Conservation (phyloP, 1,140 invertebrate genomes). For the Trigoniulus corallinus region DNA sequence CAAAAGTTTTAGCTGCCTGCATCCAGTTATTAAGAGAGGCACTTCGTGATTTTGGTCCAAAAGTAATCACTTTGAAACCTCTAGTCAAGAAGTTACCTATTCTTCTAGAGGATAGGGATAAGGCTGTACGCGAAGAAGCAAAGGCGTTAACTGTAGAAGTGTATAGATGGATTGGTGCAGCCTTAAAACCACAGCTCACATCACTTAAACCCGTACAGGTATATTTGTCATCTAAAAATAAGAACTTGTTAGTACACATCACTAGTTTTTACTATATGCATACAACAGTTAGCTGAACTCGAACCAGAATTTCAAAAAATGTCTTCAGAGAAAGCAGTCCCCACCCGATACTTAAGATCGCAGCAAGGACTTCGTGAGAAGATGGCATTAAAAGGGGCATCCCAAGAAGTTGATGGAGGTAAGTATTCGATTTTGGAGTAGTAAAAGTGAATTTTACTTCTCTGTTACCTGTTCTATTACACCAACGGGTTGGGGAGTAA, state of each 20-base stretch:
- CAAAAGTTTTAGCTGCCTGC: slow-evolving; percentile 79
- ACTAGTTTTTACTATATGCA: neutral
- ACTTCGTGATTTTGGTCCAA: slow-evolving; percentile 75
- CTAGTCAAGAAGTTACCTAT: slow-evolving; percentile 70
- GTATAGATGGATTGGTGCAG: slow-evolving; percentile 76
- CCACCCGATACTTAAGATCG: slow-evolving; percentile 65
- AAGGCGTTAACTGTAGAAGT: slow-evolving; percentile 79
- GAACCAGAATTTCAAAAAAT: slow-evolving; percentile 73
- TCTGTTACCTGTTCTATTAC: too few species aligned
- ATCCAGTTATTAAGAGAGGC: slow-evolving; percentile 54
- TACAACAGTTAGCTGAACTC: slow-evolving; percentile 68
- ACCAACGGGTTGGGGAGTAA: neutral
- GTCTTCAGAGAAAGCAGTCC: slow-evolving; percentile 44
- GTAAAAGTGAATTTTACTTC: too few species aligned
- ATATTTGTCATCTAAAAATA: neutral
- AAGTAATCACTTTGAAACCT: slow-evolving; percentile 75
- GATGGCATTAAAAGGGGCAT: slow-evolving; percentile 17
- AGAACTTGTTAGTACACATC: neutral
- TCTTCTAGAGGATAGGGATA: slow-evolving; percentile 79
- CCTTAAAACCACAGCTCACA: slow-evolving; percentile 69
- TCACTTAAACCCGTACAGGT: slow-evolving; percentile 68
- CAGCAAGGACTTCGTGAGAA: slow-evolving; percentile 63
- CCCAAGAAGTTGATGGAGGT: slow-evolving; percentile 35
- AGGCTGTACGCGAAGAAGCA: slow-evolving; percentile 75
- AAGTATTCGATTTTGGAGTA: too few species aligned